phyloP scores from a whole-genome alignment of 2,113 vertebrate species.

The Lophochroa leadbeateri region DNA sequence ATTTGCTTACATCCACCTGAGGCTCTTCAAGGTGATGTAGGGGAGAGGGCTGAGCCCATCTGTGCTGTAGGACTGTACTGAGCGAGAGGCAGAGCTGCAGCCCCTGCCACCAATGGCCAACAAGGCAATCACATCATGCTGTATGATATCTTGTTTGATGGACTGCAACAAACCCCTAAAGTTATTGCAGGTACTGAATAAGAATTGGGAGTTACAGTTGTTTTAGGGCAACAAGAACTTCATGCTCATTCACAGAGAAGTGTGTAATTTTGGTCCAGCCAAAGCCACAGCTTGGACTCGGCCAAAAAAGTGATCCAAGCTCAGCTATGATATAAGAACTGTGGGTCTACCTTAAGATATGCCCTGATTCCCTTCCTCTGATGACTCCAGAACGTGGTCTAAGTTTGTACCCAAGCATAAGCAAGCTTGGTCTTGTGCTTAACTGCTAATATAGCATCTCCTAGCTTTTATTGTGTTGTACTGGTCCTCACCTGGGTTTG shows the following conservation, averaged over 20 bases:
- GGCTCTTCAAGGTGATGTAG: fast-evolving
- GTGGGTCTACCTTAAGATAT: neutral
- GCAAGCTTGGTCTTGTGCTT: neutral
- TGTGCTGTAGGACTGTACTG: neutral
- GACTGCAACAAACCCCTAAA: too few species aligned
- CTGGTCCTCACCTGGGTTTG: neutral
- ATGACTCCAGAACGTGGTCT: neutral
- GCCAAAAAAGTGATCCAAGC: neutral
- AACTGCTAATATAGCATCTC: neutral
- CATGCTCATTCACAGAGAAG: neutral
- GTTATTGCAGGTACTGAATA: too few species aligned
- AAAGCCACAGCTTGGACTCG: fast-evolving
- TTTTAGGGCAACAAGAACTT: too few species aligned
- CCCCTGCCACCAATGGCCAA: neutral
- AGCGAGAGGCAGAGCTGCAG: neutral
- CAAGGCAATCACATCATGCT: fast-evolving
- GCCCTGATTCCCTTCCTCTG: neutral
- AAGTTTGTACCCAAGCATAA: neutral
- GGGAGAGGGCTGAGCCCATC: neutral
- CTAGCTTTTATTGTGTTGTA: too few species aligned
- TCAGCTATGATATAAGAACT: neutral
- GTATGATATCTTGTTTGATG: too few species aligned
- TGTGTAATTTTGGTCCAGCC: neutral
- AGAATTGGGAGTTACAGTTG: too few species aligned
- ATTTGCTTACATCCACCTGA: fast-evolving